Conservation (phyloP, 2,888 invertebrate genomes). For the Serripes groenlandicus region DNA sequence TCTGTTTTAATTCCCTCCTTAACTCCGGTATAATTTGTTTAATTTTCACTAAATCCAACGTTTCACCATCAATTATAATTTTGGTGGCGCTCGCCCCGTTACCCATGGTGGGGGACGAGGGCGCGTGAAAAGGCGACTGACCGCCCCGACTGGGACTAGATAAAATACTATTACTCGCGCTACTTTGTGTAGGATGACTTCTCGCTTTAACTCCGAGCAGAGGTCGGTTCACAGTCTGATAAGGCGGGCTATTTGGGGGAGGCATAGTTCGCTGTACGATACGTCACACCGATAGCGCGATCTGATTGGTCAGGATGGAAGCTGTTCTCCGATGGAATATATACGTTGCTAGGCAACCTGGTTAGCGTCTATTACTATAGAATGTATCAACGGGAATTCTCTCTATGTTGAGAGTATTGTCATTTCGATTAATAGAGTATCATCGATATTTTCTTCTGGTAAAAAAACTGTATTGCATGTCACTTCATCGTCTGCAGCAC, state of each 20-base stretch:
- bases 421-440: constrained; percentile 1
- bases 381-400: not conserved
- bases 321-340: constrained; percentile 47
- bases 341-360: constrained; percentile 57
- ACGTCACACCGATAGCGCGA: constrained; percentile 52
- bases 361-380: constrained; percentile 9
- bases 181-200: constrained; percentile 45
- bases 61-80: constrained; percentile 82
- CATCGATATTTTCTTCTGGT: constrained; percentile 17
- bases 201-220: constrained; percentile 63
- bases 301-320: constrained; percentile 54
- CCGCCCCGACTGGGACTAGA: constrained; percentile 34
- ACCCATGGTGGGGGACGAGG: constrained; percentile 78
- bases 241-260: constrained; percentile 65
- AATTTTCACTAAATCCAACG: constrained; percentile 80
- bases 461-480: not conserved
- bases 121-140: constrained; percentile 42
- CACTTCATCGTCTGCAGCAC: not conserved
- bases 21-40: constrained; percentile 87
- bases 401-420: not conserved
- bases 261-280: constrained; percentile 53
- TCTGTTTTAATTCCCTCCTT: constrained; percentile 87
- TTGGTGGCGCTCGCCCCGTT: constrained; percentile 83
- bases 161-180: constrained; percentile 21
- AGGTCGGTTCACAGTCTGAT: constrained; percentile 59